phyloP scores from a whole-genome alignment of 1,140 invertebrate genomes.

The Diuraphis noxia region DNA sequence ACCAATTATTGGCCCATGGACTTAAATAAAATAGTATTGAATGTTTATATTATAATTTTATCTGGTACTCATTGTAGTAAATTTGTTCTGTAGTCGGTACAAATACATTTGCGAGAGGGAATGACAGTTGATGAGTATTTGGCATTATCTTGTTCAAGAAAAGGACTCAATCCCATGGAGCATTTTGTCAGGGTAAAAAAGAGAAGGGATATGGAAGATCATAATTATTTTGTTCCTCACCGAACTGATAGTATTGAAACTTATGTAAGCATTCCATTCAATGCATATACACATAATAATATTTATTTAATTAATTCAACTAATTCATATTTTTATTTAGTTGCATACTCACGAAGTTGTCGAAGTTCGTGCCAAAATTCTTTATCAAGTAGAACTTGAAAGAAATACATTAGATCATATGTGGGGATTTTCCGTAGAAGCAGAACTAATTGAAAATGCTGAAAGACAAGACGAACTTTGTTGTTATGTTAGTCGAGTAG shows the following conservation, averaged over 20 bases:
- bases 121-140: constrained; percentile 96
- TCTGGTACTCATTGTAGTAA: not conserved
- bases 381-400: constrained; percentile 94
- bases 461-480: constrained; percentile 95
- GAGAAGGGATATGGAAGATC: constrained; percentile 90
- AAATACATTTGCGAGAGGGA: constrained; percentile 81
- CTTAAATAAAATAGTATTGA: not conserved
- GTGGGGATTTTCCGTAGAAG: constrained; percentile 97
- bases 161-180: constrained; percentile 88
- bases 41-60: not conserved
- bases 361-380: constrained; percentile 93
- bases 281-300: not conserved
- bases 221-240: constrained; percentile 93
- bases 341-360: constrained; percentile 92
- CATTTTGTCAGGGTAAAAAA: constrained; percentile 95
- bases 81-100: constrained; percentile 67
- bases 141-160: constrained; percentile 84
- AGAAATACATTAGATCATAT: constrained; percentile 86
- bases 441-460: constrained; percentile 92
- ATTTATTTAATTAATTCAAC: not conserved
- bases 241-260: constrained; percentile 91
- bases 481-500: constrained; percentile 93
- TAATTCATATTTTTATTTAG: constrained; percentile 63
- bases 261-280: constrained; percentile 73
- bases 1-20: not conserved